Conservation (phyloP, 2,113 vertebrate species). For the Catharus fuscescens region DNA sequence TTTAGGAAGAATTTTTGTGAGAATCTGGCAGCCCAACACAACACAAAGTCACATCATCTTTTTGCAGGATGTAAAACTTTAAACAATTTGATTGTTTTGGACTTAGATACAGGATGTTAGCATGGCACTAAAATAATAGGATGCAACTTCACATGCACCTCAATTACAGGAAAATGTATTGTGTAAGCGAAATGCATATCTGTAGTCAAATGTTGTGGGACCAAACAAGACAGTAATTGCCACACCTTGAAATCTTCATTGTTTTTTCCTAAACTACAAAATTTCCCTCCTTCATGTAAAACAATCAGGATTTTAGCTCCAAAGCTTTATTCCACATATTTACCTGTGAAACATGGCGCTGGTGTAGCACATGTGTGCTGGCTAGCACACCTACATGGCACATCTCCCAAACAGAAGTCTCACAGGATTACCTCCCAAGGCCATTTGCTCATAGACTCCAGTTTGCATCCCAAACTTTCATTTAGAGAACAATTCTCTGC, state of each 20-base stretch:
- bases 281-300: not conserved
- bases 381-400: too few species aligned
- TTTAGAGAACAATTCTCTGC: not conserved
- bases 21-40: not conserved
- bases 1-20: not conserved
- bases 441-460: not conserved
- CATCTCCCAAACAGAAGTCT: not conserved
- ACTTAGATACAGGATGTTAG: not conserved
- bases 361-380: not conserved
- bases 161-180: not conserved
- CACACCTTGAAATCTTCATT: not conserved
- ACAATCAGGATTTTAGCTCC: not conserved
- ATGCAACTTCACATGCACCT: not conserved
- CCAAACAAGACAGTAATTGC: not conserved
- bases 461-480: not conserved
- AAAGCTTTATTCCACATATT: not conserved
- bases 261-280: not conserved
- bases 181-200: not conserved
- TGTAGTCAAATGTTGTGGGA: not conserved
- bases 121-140: not conserved
- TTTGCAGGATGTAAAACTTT: not conserved
- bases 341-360: not conserved
- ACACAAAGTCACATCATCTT: not conserved
- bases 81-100: not conserved
- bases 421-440: not conserved